Evolutionary conservation across 2,113 vertebrate species (phyloP), one percentile per base, ranked within the genome.

Genomic region (Mirza zaza): DNA sequence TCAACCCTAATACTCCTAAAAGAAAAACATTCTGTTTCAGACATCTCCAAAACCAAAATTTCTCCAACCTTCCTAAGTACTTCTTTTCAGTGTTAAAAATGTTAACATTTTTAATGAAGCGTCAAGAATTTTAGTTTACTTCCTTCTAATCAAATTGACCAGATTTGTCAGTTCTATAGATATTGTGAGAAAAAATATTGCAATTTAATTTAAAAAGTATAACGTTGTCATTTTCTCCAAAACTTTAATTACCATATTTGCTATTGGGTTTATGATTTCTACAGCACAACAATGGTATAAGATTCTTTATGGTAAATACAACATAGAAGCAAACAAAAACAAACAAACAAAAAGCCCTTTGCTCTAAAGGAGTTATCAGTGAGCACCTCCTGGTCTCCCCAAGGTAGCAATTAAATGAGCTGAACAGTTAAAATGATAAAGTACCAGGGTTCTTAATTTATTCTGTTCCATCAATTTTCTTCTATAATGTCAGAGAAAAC

Each of bases 391-490:
- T 17, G 17, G 34, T 71, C 81, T 87, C 97, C 96, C 89, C 83
- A 73, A 85, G 79, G 89, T 70, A 87, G 59, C 93, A 88, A 23
- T 87, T 96, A 92, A 84, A 73, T 91, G 65, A 95, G 75, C 73
- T 63, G 52, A 92, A 88, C 27, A 39, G 86, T 91, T 93, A 81
- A 36, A 39, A 92, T 96, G 97, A 97, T 89, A 80, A 96, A 96
- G 70, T 18, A 97, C 80, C 68, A 55, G 32, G 63, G 32, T 34
- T 73, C 91, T 83, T 96, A 84, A 96, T 97, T 97, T 97, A 96
- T 93, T 97, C 91, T 11, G 12, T 96, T 63, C 70, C 91, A 96
- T 96, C 96, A 93, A 95, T 96, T 97, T 96, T 93, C 93, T 87
- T 73, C 79, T 80, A 27, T 70, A 85, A 87, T 70, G 45, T 84